Evolutionary conservation across 2,113 vertebrate species (phyloP).

Genomic region (Caranx melampygus): DNA sequence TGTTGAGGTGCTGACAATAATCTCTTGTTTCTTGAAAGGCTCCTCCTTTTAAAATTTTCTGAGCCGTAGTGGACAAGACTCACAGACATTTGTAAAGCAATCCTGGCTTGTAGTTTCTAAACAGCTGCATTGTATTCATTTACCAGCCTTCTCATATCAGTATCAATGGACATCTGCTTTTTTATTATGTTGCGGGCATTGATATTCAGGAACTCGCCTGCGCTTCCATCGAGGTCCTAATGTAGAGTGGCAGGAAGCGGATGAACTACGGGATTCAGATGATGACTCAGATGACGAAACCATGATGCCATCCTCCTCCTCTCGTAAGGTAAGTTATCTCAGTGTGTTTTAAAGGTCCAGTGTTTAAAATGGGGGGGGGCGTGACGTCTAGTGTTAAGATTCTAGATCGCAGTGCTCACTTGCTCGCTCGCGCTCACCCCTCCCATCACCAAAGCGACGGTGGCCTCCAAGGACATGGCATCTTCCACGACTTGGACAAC

Average conservation of each 20-base stretch:
- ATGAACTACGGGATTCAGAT: slow-evolving; percentile 90
- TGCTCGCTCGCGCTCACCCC: too few relatives aligned
- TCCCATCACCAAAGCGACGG: too few relatives aligned
- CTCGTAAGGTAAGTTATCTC: slow-evolving; percentile 86
- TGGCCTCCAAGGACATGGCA: too few relatives aligned
- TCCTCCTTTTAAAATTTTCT: slow-evolving; percentile 9
- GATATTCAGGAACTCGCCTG: slow-evolving; percentile 89
- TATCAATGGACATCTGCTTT: slow-evolving; percentile 6
- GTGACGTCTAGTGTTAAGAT: too few relatives aligned
- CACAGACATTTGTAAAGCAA: slow-evolving; percentile 11
- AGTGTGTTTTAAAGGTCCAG: neutral
- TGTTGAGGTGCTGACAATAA: neutral
- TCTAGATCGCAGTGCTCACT: too few relatives aligned
- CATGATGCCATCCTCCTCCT: slow-evolving; percentile 79
- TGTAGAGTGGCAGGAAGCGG: slow-evolving; percentile 95
- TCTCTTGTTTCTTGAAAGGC: neutral
- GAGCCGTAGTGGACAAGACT: neutral
- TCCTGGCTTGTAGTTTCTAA: slow-evolving; percentile 61
- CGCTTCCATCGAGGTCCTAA: slow-evolving; percentile 94
- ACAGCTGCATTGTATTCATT: slow-evolving; percentile 29
- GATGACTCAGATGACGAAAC: slow-evolving; percentile 89
- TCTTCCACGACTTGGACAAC: too few relatives aligned
- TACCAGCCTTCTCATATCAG: neutral
- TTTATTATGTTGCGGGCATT: slow-evolving; percentile 22
- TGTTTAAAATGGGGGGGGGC: too few relatives aligned